Conservation (phyloP, 2,797 vertebrate genomes). For the Sebastes reedi region DNA sequence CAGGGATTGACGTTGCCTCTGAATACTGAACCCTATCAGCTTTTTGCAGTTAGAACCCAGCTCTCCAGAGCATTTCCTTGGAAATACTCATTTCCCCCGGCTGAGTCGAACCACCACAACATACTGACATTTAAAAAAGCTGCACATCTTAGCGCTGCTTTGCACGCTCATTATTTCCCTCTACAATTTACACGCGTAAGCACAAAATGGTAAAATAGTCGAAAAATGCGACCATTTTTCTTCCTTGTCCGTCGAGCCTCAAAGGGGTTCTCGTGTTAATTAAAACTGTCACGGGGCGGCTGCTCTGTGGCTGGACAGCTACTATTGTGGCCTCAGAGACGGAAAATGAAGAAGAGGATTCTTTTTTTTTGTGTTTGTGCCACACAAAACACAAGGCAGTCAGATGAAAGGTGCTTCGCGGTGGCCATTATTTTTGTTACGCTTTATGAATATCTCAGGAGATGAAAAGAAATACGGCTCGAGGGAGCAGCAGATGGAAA, state of each 20-base stretch:
- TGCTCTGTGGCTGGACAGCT: conserved; percentile 24
- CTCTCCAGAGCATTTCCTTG: conserved; percentile 20
- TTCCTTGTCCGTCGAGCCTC: conserved; percentile 9
- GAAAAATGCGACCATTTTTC: conserved; percentile 41
- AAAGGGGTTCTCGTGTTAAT: conserved; percentile 53
- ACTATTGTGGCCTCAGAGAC: conserved; percentile 22
- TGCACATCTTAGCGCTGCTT: conserved; percentile 37
- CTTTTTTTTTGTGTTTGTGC: conserved; percentile 6
- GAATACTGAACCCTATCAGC: conserved; percentile 54
- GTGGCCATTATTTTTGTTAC: conserved; percentile 53
- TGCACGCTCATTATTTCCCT: conserved; percentile 42
- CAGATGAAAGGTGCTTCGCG: conserved; percentile 41
- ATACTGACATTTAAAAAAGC: conserved; percentile 64
- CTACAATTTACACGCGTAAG: conserved; percentile 32
- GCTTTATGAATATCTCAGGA: conserved; percentile 58
- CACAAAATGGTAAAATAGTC: conserved; percentile 41
- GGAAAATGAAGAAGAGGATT: conserved; percentile 15
- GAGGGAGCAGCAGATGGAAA: conserved; percentile 59
- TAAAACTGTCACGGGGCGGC: conserved; percentile 34
- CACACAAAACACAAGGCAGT: not conserved
- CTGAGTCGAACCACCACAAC: conserved; percentile 24
- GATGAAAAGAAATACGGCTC: conserved; percentile 57
- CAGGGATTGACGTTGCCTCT: conserved; percentile 27
- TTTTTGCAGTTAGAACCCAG: conserved; percentile 22
- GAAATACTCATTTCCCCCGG: conserved; percentile 24